Conservation (phyloP, 92 coral and sea anemone species). For the Zoanthus sansibaricus region DNA sequence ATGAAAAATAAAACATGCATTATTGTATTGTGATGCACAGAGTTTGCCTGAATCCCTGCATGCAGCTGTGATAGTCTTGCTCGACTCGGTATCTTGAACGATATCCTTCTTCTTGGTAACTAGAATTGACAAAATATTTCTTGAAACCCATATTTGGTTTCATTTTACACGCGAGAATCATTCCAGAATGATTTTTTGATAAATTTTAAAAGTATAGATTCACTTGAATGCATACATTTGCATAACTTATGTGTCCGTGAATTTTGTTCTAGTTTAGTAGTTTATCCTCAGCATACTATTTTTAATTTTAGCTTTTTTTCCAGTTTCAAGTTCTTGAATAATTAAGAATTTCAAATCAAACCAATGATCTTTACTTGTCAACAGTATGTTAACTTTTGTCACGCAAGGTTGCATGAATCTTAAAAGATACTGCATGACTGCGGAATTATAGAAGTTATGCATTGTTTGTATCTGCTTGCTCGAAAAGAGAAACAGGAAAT, state of each 20-base stretch:
- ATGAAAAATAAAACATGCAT: too few relatives aligned
- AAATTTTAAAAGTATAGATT: neutral
- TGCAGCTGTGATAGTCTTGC: too few relatives aligned
- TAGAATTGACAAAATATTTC: too few relatives aligned
- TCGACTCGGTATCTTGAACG: too few relatives aligned
- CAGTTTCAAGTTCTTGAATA: neutral
- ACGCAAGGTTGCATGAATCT: neutral
- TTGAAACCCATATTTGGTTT: neutral
- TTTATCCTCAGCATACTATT: neutral
- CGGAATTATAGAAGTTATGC: too few relatives aligned
- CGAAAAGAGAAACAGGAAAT: neutral
- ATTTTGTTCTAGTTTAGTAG: neutral
- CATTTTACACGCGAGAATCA: neutral
- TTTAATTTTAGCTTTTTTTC: neutral
- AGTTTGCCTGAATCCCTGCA: too few relatives aligned
- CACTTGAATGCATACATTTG: neutral
- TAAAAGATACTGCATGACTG: neutral
- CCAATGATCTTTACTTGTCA: neutral
- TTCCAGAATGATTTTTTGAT: neutral
- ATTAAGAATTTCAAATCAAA: neutral
- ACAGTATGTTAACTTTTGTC: neutral
- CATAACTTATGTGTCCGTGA: neutral
- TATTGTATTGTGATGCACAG: too few relatives aligned
- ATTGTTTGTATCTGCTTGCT: neutral
- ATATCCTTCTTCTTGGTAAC: too few relatives aligned